Evolutionary conservation across 53 echinoderm and acorn worm species (phyloP).

Genomic region (Hippasteria phrygiana): DNA sequence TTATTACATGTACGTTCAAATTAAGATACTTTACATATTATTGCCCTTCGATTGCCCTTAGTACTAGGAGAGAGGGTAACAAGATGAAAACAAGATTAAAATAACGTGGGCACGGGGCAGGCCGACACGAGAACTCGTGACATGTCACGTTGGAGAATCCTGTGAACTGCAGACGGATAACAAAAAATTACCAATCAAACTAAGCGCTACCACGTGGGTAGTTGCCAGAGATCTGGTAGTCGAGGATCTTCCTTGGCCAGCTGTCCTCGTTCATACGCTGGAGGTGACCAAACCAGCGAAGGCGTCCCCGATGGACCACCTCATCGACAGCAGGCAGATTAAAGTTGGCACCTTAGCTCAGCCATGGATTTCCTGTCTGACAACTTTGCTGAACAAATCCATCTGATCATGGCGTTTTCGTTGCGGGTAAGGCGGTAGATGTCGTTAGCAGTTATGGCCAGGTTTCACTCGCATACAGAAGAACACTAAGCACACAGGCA

Average conservation of each 20-base stretch:
- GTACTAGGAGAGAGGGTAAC: too few relatives aligned
- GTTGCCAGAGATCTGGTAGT: not conserved
- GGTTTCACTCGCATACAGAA: slow-evolving; percentile 24
- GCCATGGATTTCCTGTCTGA: not conserved
- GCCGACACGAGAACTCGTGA: too few relatives aligned
- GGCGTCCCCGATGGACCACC: not conserved
- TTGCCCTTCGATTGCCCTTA: too few relatives aligned
- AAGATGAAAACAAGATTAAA: too few relatives aligned
- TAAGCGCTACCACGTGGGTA: not conserved
- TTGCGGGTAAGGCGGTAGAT: not conserved
- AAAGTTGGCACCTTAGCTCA: not conserved
- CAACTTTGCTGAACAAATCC: slow-evolving; percentile 13
- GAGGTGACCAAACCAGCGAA: not conserved
- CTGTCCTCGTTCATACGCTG: not conserved
- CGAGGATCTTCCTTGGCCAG: slow-evolving; percentile 3
- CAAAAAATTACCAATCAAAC: too few relatives aligned
- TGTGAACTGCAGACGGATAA: too few relatives aligned
- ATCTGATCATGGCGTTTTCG: slow-evolving; percentile 10
- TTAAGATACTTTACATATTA: too few relatives aligned
- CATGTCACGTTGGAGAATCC: too few relatives aligned
- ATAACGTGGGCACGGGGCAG: too few relatives aligned
- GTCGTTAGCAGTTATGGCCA: not conserved
- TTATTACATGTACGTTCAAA: too few relatives aligned
- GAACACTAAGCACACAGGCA: not conserved
- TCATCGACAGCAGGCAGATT: too few relatives aligned